Percentiles rank a stretch among this genome's conserved stretches.
These are phyloP conservation scores for Pharmacophagus antenor DNA, from an alignment of 2,888 invertebrate genomes.

Conservation along the genomic window DNA sequence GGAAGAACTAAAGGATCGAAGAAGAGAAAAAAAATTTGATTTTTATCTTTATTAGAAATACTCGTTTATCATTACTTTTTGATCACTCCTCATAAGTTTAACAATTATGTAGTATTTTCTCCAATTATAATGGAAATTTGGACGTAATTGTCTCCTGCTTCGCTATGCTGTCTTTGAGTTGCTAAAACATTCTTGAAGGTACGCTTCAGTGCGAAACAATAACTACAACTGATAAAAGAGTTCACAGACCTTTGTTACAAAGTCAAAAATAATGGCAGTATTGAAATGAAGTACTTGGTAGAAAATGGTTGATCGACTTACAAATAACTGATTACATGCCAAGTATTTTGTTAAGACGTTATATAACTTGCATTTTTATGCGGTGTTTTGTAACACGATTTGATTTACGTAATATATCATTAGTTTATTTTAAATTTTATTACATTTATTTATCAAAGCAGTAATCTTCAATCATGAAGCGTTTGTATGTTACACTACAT, in stretches of 20 bases:
- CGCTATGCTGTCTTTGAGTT: neutral
- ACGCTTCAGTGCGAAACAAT: conserved; percentile 13
- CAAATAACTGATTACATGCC: neutral
- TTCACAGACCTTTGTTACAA: conserved; percentile 13
- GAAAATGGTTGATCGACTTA: conserved; percentile 6
- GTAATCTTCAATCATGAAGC: too few relatives aligned
- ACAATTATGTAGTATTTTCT: too few relatives aligned
- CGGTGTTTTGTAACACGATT: neutral
- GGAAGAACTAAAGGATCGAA: too few relatives aligned
- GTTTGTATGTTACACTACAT: too few relatives aligned
- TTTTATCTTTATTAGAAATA: too few relatives aligned
- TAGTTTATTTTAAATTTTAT: too few relatives aligned
- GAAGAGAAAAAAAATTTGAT: too few relatives aligned
- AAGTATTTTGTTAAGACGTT: neutral
- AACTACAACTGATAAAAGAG: conserved; percentile 17
- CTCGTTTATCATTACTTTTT: too few relatives aligned
- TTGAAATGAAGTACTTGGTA: conserved; percentile 12
- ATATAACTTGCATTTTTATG: neutral
- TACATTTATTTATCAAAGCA: too few relatives aligned
- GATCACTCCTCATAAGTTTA: too few relatives aligned
- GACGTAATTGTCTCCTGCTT: neutral
- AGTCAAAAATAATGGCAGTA: conserved; percentile 6
- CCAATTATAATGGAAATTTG: conserved; percentile 9
- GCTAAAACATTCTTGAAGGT: conserved; percentile 16
- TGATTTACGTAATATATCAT: too few relatives aligned